phyloP scores from a whole-genome alignment of 2,888 invertebrate species.

The Meandrusa payeni region DNA sequence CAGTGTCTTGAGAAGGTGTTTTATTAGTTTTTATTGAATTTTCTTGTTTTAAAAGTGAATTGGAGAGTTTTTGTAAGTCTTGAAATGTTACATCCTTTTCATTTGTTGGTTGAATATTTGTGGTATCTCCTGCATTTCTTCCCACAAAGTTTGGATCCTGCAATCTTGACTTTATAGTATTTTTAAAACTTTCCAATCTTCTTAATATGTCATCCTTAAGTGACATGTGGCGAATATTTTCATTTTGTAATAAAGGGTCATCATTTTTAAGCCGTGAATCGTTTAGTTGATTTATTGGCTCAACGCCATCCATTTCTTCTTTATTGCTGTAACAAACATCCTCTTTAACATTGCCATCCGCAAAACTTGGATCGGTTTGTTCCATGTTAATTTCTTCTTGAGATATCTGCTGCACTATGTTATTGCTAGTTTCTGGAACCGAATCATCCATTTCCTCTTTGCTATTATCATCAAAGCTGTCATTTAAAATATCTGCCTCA shows the following conservation, averaged over 20 bases:
- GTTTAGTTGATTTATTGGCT: neutral
- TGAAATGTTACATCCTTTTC: conserved; percentile 31
- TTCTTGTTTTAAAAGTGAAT: conserved; percentile 44
- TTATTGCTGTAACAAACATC: neutral
- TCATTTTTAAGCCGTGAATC: neutral
- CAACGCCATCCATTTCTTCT: neutral
- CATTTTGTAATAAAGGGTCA: neutral
- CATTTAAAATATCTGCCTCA: neutral
- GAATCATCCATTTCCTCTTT: conserved; percentile 10
- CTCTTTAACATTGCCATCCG: no score
- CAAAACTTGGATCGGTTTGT: no score
- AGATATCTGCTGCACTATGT: conserved; percentile 1
- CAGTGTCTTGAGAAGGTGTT: neutral
- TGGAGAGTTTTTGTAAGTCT: conserved; percentile 57
- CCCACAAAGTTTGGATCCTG: neutral
- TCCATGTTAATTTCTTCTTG: neutral
- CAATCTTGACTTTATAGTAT: conserved; percentile 22
- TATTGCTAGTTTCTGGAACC: conserved; percentile 3
- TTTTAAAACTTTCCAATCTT: conserved; percentile 39
- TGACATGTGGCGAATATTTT: conserved; percentile 32
- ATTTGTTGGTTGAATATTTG: conserved; percentile 17
- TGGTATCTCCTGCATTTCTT: neutral
- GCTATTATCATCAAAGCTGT: conserved; percentile 1
- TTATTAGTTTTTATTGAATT: conserved; percentile 15
- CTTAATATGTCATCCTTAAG: conserved; percentile 39